A percentile compares a stretch with the other conserved stretches of the same genome.
phyloP scores from a whole-genome alignment of 2,797 vertebrate genomes.

The Furcifer pardalis region DNA sequence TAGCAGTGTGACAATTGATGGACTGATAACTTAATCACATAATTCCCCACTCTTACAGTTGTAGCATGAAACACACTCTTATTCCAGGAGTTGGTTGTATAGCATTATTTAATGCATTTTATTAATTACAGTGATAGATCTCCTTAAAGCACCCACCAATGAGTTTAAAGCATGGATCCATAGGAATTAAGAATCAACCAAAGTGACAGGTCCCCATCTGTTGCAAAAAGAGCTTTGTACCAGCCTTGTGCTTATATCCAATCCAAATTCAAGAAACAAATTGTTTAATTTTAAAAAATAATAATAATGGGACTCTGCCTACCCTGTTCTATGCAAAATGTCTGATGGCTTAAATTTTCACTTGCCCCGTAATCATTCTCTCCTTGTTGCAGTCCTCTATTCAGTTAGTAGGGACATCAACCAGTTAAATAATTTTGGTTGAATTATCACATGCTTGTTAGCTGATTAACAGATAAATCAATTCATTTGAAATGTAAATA shows the following conservation, averaged over 20 bases:
- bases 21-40: not conserved
- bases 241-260: not conserved
- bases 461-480: not conserved
- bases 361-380: not conserved
- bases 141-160: not conserved
- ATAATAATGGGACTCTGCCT: not conserved
- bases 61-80: too few relatives aligned
- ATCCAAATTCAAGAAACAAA: not conserved
- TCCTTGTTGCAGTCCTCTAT: not conserved
- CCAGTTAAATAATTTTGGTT: not conserved
- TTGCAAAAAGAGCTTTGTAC: not conserved
- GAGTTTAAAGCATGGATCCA: conserved; percentile 1
- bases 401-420: not conserved
- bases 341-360: not conserved
- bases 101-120: not conserved
- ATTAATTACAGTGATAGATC: conserved; percentile 3
- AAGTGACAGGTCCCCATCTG: not conserved
- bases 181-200: conserved; percentile 6
- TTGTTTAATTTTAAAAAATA: not conserved
- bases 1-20: not conserved
- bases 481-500: not conserved
- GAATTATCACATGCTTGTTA: not conserved
- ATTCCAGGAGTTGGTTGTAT: not conserved
- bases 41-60: too few relatives aligned
- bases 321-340: not conserved